Evolutionary conservation across 2,888 invertebrate genomes (phyloP).

Genomic region (Macrosiphum euphorbiae): DNA sequence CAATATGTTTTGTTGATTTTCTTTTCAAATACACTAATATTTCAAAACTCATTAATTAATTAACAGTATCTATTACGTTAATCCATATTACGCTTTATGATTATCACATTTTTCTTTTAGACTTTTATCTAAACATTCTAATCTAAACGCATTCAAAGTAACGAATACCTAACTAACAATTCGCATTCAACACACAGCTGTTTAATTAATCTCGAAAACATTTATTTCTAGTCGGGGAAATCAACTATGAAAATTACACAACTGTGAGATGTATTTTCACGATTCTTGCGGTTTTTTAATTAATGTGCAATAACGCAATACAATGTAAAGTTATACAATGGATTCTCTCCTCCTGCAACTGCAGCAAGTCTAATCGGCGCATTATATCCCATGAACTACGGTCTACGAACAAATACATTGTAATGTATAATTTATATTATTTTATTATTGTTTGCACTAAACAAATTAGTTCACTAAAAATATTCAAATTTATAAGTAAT

Average conservation of each 20-base stretch:
- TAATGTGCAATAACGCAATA: constrained; percentile 38
- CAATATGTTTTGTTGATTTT: not conserved
- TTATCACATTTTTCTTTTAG: constrained; percentile 11
- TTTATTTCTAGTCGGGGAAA: constrained; percentile 25
- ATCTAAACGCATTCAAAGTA: not conserved
- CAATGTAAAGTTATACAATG: constrained; percentile 43
- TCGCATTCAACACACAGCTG: not conserved
- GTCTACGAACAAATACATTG: not conserved
- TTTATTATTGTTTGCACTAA: not conserved
- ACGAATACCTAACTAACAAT: not conserved
- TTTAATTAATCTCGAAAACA: constrained; percentile 17
- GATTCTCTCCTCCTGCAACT: not conserved
- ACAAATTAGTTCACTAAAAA: not conserved
- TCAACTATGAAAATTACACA: constrained; percentile 30
- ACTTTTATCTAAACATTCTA: constrained; percentile 21
- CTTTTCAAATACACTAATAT: not conserved
- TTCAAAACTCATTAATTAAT: not conserved
- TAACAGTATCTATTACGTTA: not conserved
- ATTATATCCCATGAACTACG: constrained; percentile 33
- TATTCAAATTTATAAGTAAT: not conserved
- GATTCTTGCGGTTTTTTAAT: constrained; percentile 40
- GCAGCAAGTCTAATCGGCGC: not conserved
- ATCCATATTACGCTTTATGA: not conserved
- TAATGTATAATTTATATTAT: not conserved
- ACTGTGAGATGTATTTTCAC: constrained; percentile 23